Evolutionary conservation across 2,797 vertebrate genomes (phyloP), one percentile per base, ranked within the genome.

Genomic region (Pachyuromys duprasi): DNA sequence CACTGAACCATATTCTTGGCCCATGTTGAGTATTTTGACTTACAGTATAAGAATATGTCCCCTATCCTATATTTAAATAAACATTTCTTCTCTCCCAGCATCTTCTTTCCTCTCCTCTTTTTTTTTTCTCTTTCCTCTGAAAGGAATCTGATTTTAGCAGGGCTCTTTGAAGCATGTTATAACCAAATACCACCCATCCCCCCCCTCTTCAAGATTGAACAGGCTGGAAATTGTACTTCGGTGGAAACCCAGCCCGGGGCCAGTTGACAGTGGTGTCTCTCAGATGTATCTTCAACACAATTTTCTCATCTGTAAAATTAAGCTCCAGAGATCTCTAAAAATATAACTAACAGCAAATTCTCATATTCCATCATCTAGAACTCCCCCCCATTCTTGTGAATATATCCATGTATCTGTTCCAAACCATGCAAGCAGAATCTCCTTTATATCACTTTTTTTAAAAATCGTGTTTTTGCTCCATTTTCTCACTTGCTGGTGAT

Each of bases 271-370:
- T 60, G 67, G 60, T 75, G 11, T 87, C 70, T 91, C 83, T 63
- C 33, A 67, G 82, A 76, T 86, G 49, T 83, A 65, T 72, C 53
- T 49, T 57, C 5, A 70, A 45, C 13, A 0, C 74, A 62, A 49
- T 49, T 94, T 96, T 63, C 45, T 94, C 74, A 81, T 93, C 70
- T 96, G 20, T 93, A 93, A 91, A 93, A 79, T 75, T 95, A 92
- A 60, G 20, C 22, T 62, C 28, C n/a, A 69, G 72, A 81, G 18
- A 91, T n/a, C 42, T 90, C 36, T 82, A 67, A 91, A 97, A 91
- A 70, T 95, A 36, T 28, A 91, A 83, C 33, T 65, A 78, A 33
- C 49, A 63, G 13, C 75, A 88, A n/a, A 20, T 78, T 93, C n/a
- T 86, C 63, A 89, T 36, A 70, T 90, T 88, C 55, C 74, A 11